These are phyloP conservation scores for Nymphalis urticae DNA, from an alignment of 2,888 invertebrate species.

Conservation along the genomic window DNA sequence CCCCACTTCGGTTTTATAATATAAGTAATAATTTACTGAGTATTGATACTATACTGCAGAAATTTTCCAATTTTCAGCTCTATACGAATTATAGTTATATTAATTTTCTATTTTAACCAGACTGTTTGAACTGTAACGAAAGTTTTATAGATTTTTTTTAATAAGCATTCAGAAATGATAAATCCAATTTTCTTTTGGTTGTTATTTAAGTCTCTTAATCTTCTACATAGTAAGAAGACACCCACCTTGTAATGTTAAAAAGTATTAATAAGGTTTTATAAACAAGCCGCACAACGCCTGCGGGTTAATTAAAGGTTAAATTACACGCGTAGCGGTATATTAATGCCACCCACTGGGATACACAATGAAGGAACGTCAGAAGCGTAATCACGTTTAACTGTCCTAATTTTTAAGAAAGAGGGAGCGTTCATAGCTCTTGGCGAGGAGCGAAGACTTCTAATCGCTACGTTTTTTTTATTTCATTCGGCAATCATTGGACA, in stretches of 20 bases:
- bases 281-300: constrained; percentile 19
- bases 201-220: constrained; percentile 1
- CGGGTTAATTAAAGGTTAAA: constrained; percentile 19
- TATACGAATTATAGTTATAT: too few species aligned
- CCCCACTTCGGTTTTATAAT: too few species aligned
- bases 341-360: constrained; percentile 10
- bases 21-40: too few species aligned
- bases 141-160: too few species aligned
- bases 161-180: constrained; percentile 2
- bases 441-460: too few species aligned
- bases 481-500: too few species aligned
- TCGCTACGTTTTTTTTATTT: too few species aligned
- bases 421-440: too few species aligned
- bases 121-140: too few species aligned
- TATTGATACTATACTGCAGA: too few species aligned
- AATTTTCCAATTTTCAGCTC: too few species aligned
- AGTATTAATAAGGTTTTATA: constrained; percentile 23
- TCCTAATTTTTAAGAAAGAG: neutral
- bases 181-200: constrained; percentile 1
- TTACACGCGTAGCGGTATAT: constrained; percentile 16
- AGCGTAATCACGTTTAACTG: constrained; percentile 4
- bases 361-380: constrained; percentile 12
- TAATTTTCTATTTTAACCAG: too few species aligned
- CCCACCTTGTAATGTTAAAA: constrained; percentile 8
- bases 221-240: constrained; percentile 12